These are phyloP conservation scores for Heterodera schachtii DNA, from an alignment of 1,140 invertebrate genomes.

Conservation along the genomic window DNA sequence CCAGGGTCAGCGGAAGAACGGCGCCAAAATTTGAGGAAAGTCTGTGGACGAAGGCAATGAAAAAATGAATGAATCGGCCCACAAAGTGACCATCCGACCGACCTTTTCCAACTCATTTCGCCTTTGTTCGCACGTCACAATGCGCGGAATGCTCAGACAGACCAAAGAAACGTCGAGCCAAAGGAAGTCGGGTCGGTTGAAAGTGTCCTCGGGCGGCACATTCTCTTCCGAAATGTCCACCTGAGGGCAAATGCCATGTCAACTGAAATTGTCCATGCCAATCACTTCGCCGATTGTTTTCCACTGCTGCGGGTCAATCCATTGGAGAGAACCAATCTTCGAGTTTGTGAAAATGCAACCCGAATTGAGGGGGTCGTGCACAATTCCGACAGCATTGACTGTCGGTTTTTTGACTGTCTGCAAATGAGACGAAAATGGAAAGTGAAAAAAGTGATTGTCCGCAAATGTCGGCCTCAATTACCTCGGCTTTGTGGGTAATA, in stretches of 20 bases:
- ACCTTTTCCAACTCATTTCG: slow-evolving; percentile 35
- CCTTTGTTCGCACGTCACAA: slow-evolving; percentile 38
- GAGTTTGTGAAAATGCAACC: slow-evolving; percentile 40
- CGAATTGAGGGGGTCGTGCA: slow-evolving; percentile 22
- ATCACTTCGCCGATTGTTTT: slow-evolving; percentile 36
- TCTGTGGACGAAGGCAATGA: slow-evolving; percentile 17
- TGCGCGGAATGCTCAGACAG: slow-evolving; percentile 27
- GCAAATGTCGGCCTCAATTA: neutral
- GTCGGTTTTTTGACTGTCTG: neutral
- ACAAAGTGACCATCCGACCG: neutral
- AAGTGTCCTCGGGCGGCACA: slow-evolving; percentile 39
- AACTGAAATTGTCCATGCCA: neutral
- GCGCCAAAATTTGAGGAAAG: slow-evolving; percentile 37
- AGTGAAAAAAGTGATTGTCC: neutral
- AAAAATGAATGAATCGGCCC: neutral
- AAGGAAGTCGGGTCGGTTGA: slow-evolving; percentile 36
- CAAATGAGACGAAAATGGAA: neutral
- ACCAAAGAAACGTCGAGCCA: slow-evolving; percentile 41
- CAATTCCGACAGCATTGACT: slow-evolving; percentile 6
- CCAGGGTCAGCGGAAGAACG: slow-evolving; percentile 12
- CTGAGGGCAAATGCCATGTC: slow-evolving; percentile 7
- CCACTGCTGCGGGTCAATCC: slow-evolving; percentile 48
- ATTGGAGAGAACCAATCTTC: slow-evolving; percentile 41
- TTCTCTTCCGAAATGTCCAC: slow-evolving; percentile 45
- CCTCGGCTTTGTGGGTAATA: neutral